Evolutionary conservation across 2,113 vertebrate species (phyloP).

Genomic region (Oryzias curvinotus): DNA sequence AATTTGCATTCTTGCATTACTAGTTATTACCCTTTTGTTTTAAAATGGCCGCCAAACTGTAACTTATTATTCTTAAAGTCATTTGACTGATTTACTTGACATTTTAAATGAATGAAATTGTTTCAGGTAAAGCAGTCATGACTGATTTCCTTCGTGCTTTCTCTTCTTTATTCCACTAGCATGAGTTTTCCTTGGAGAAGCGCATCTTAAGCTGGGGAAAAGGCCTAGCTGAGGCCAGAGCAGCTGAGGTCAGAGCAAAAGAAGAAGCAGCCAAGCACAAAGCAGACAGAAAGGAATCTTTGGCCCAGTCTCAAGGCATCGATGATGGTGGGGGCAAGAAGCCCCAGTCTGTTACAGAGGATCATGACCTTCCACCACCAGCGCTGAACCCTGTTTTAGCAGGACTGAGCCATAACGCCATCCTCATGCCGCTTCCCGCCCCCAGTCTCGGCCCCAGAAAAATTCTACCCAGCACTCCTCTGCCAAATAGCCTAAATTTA

Average conservation of each 20-base stretch:
- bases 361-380: slow-evolving; percentile 80
- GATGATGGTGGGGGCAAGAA: slow-evolving; percentile 59
- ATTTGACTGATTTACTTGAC: background rate
- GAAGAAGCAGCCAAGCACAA: slow-evolving; percentile 70
- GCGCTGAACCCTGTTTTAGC: slow-evolving; percentile 91
- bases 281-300: slow-evolving; percentile 60
- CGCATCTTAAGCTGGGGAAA: slow-evolving; percentile 87
- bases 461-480: slow-evolving; percentile 81
- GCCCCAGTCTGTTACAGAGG: slow-evolving; percentile 57
- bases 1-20: too few relatives aligned
- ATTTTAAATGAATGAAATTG: background rate
- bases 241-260: slow-evolving; percentile 74
- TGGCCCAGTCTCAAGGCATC: slow-evolving; percentile 54
- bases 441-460: slow-evolving; percentile 81
- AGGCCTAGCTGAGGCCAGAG: slow-evolving; percentile 84
- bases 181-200: slow-evolving; percentile 93
- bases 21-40: too few relatives aligned
- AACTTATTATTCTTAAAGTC: background rate
- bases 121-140: background rate
- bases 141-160: background rate
- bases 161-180: slow-evolving; percentile 71
- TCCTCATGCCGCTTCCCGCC: slow-evolving; percentile 93
- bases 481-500: slow-evolving; percentile 86
- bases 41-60: too few relatives aligned
- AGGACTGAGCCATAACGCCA: slow-evolving; percentile 88